A percentile compares a stretch with the other conserved stretches of the same genome.
phyloP scores from a whole-genome alignment of 2,113 vertebrate genomes.

The Chitala chitala region DNA sequence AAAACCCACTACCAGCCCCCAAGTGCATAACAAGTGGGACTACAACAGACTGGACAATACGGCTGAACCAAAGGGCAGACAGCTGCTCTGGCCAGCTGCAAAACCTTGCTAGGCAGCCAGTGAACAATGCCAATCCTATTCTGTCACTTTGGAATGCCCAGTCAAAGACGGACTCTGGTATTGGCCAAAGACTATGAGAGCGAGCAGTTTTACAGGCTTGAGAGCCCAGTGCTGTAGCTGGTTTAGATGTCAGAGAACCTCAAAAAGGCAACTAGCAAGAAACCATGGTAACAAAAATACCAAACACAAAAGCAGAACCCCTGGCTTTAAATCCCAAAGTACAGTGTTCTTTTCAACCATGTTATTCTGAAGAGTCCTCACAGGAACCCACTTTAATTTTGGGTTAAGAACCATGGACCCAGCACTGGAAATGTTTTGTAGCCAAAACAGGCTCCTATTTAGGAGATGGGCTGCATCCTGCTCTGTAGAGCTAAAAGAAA shows the following conservation, averaged over 20 bases:
- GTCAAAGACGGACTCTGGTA: neutral
- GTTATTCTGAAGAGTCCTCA: neutral
- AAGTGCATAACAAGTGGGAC: no score
- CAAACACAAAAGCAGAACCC: neutral
- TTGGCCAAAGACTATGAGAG: neutral
- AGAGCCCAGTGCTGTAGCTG: neutral
- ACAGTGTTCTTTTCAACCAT: neutral
- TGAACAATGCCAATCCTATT: slow-evolving; percentile 3
- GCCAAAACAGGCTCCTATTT: neutral
- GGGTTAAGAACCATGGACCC: neutral
- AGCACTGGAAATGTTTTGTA: neutral
- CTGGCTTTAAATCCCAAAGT: neutral
- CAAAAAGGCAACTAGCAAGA: neutral
- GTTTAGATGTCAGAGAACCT: neutral
- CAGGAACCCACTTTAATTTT: neutral
- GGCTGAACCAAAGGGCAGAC: slow-evolving; percentile 6
- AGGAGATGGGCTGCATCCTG: no score
- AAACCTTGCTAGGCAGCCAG: neutral
- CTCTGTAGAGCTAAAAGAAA: neutral
- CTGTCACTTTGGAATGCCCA: slow-evolving; percentile 1
- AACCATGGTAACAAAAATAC: neutral
- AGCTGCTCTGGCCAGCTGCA: neutral
- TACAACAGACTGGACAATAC: neutral
- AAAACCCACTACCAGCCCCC: no score
- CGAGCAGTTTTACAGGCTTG: neutral